Conservation (phyloP, 2,797 vertebrate genomes). For the Diceros bicornis region DNA sequence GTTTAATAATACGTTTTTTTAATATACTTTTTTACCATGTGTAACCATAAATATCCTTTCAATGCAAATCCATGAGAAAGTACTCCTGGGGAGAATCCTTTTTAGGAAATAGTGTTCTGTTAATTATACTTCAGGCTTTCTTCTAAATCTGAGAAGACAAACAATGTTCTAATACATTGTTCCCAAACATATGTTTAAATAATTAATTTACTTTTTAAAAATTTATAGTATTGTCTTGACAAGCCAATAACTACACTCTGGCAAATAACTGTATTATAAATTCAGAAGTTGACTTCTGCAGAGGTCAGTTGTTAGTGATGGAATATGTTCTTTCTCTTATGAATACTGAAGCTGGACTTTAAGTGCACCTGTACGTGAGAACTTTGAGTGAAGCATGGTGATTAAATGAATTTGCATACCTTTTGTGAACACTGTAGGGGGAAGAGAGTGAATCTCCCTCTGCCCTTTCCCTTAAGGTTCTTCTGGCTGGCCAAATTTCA, state of each 20-base stretch:
- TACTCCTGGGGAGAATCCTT: not conserved
- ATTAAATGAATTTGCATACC: not conserved
- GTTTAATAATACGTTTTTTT: not conserved
- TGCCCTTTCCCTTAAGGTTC: too few relatives aligned
- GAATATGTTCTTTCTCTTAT: not conserved
- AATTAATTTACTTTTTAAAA: conserved; percentile 36
- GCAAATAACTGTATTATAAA: conserved; percentile 26
- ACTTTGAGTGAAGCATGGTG: not conserved
- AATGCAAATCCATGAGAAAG: not conserved
- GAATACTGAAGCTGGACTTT: not conserved
- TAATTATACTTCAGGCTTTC: not conserved
- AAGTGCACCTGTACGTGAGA: not conserved
- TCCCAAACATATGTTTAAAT: not conserved
- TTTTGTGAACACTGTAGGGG: too few relatives aligned
- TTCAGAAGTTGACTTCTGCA: not conserved
- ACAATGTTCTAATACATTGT: not conserved
- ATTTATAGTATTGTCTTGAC: conserved; percentile 33
- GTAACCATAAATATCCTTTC: not conserved
- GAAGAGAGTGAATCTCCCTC: too few relatives aligned
- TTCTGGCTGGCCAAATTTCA: too few relatives aligned
- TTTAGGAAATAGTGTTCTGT: not conserved
- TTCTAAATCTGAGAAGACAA: conserved; percentile 32
- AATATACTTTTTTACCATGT: not conserved
- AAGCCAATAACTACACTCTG: not conserved
- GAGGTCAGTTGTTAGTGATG: not conserved